Percentiles rank a stretch among this genome's conserved stretches.
These are phyloP conservation scores for Coptodon rendalli DNA, from an alignment of 2,113 vertebrate species.

Conservation along the genomic window DNA sequence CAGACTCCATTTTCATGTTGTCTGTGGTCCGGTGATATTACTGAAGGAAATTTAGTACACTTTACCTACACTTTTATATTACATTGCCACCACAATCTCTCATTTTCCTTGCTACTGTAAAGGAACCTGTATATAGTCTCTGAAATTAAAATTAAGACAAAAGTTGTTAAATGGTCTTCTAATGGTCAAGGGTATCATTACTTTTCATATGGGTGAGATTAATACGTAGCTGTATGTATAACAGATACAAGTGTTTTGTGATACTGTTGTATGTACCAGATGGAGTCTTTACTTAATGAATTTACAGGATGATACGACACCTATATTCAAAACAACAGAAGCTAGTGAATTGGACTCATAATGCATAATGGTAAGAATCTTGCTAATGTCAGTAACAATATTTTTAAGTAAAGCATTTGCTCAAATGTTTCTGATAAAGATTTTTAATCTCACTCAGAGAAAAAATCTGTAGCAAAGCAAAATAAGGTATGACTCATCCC, in stretches of 20 bases:
- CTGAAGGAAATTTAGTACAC: background rate
- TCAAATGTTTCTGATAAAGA: background rate
- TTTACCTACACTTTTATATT: background rate
- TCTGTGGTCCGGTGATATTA: background rate
- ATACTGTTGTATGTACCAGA: background rate
- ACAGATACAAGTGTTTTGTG: background rate
- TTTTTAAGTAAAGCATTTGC: background rate
- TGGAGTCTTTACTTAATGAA: background rate
- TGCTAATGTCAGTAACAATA: background rate
- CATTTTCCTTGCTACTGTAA: background rate
- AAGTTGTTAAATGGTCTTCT: constrained; percentile 7
- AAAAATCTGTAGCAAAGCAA: background rate
- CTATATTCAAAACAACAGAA: background rate
- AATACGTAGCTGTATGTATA: background rate
- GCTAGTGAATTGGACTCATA: background rate
- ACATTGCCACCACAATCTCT: background rate
- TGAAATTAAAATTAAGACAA: background rate
- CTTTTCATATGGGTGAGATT: constrained; percentile 31
- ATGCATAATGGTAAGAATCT: background rate
- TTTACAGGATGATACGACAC: background rate
- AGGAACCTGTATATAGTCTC: background rate
- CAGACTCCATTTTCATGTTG: background rate
- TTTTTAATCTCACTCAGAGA: background rate
- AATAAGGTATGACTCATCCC: background rate
- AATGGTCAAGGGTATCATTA: constrained; percentile 27